A percentile compares a stretch with the other conserved stretches of the same genome.
These are phyloP conservation scores for Cyanoramphus novaezelandiae DNA, from an alignment of 2,113 vertebrate species.

Conservation along the genomic window DNA sequence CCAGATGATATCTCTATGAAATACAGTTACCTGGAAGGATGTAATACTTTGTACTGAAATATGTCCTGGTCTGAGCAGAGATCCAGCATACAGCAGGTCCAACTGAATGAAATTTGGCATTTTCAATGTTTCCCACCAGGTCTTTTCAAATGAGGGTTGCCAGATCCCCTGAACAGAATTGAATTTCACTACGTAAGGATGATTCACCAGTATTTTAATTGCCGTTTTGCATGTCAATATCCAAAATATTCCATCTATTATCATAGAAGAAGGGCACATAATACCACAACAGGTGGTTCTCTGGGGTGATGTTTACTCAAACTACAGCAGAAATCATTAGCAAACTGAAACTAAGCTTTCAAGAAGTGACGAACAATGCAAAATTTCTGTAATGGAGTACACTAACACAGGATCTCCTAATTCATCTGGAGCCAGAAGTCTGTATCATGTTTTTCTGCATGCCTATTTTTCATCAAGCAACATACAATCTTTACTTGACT, in stretches of 20 bases:
- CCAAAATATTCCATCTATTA: not conserved
- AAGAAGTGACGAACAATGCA: constrained; percentile 11
- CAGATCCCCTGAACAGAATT: not conserved
- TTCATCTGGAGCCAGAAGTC: constrained; percentile 53
- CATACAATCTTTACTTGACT: constrained; percentile 69
- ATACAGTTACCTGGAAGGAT: not conserved
- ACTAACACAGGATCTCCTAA: constrained; percentile 12
- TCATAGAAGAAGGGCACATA: not conserved
- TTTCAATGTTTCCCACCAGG: not conserved
- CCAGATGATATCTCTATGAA: not conserved
- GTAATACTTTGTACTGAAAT: not conserved
- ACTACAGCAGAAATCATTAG: constrained; percentile 38
- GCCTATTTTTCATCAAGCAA: constrained; percentile 69
- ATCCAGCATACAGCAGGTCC: not conserved
- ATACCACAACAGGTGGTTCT: not conserved
- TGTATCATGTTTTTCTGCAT: constrained; percentile 37
- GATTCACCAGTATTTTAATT: not conserved
- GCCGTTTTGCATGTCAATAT: not conserved
- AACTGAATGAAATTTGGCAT: not conserved
- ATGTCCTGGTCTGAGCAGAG: not conserved
- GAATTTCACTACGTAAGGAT: not conserved
- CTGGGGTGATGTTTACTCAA: not conserved
- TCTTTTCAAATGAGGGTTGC: not conserved
- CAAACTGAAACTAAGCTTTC: constrained; percentile 1
- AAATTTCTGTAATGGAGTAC: constrained; percentile 47